Conservation (phyloP, 2,113 vertebrate genomes). For the Pangasianodon gigas region DNA sequence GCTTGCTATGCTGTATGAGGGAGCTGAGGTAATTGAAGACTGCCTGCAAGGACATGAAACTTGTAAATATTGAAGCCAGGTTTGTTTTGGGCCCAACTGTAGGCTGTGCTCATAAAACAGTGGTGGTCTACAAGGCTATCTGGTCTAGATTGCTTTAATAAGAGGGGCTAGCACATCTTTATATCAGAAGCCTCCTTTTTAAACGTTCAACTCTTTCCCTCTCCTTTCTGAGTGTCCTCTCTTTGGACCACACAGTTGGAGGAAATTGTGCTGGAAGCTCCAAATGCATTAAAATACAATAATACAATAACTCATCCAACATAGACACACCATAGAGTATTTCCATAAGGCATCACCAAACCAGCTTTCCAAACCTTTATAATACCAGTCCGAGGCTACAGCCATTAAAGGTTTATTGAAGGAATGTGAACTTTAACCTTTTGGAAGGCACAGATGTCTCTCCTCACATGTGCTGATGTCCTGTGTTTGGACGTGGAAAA, state of each 20-base stretch:
- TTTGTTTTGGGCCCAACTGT: background rate
- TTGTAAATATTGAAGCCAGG: background rate
- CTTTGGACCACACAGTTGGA: background rate
- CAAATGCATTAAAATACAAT: background rate
- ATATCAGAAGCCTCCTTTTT: background rate
- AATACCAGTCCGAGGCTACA: slow-evolving; percentile 40
- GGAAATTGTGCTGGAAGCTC: slow-evolving; percentile 33
- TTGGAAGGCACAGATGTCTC: slow-evolving; percentile 54
- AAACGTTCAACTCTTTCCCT: background rate
- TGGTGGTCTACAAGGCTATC: slow-evolving; percentile 58
- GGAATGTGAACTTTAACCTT: slow-evolving; percentile 48
- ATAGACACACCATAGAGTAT: background rate
- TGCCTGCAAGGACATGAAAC: background rate
- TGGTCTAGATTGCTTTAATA: slow-evolving; percentile 55
- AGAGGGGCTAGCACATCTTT: background rate
- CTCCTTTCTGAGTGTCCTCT: background rate
- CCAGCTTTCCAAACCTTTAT: slow-evolving; percentile 33
- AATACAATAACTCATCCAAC: background rate
- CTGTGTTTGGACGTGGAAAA: slow-evolving; percentile 6
- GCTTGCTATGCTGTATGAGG: slow-evolving; percentile 21
- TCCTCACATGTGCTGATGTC: slow-evolving; percentile 40
- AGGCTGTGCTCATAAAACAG: slow-evolving; percentile 55
- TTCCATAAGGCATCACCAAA: slow-evolving; percentile 17
- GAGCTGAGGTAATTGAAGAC: slow-evolving; percentile 48
- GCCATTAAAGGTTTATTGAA: slow-evolving; percentile 38